Base-by-base conservation (phyloP, 2,888 invertebrate genomes). In the Labia minor region DNA sequence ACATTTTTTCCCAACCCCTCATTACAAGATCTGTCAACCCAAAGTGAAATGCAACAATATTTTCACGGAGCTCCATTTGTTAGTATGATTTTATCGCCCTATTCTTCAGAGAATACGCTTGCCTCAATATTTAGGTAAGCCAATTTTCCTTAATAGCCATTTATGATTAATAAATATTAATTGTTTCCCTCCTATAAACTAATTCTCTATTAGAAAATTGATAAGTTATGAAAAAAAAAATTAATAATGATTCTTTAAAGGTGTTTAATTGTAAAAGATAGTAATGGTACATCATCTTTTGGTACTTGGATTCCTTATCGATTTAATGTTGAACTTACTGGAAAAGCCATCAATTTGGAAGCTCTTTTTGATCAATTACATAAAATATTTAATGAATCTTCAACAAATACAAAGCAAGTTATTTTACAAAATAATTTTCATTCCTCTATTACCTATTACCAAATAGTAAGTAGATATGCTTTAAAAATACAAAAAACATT, bases 1-100 rank as follows among this genome's bases (percentile, higher is more conserved):
- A 78, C 79, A 20, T 89, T 89, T 78, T 81, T 84, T 1, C 82
- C 87, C 0, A 81, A 85, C 73, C 90, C 90, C 0, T 89, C 89
- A 0, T 79, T 82, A 18, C 82, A 82, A 72, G 89, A 89, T 78
- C 79, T 89, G 70, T 80, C 80, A 72, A 83, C 86, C 37, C 89
- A 89, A 77, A 78, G 80, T 33, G 81, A 81, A 67, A 81, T 85
- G 72, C 85, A 86, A 76, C 76, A 80, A 61, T 80, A 80, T 76
- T 80, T 82, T 67, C 78, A 83, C 68, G 80, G 80, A 69, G 77
- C 79, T 69, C 86, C 85, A 21, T 85, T 85, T 76, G 78, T 87
- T 8, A 87, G 84, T 16, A 75, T 88, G 72, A 84, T 88, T 73
- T 80, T 87, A 49, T 84, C 85, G 69, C 87, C 87, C 67, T 85